phyloP scores from a whole-genome alignment of 2,113 vertebrate species.

The Saccopteryx leptura region DNA sequence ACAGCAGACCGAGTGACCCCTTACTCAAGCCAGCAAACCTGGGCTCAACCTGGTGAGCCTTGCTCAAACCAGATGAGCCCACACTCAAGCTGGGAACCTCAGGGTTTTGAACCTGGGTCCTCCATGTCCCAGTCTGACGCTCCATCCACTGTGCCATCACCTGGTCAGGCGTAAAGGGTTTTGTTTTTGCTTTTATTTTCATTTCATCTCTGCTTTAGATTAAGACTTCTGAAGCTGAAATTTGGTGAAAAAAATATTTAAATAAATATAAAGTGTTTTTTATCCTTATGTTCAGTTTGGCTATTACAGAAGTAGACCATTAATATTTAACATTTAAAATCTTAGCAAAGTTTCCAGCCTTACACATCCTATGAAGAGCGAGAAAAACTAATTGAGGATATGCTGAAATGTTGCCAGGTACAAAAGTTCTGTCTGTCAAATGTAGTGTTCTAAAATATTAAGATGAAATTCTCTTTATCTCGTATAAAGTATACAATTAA shows the following conservation, averaged over 20 bases:
- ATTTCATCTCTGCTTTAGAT: conserved; percentile 23
- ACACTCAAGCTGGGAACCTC: no score
- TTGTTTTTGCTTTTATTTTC: neutral
- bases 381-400: conserved; percentile 82
- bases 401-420: conserved; percentile 91
- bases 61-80: no score
- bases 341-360: conserved; percentile 68
- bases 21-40: no score
- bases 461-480: conserved; percentile 33
- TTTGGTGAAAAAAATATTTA: conserved; percentile 32
- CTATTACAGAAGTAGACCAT: conserved; percentile 52
- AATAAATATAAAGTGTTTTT: conserved; percentile 27
- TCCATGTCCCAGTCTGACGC: no score
- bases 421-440: conserved; percentile 1
- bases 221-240: conserved; percentile 57
- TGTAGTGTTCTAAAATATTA: neutral
- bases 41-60: no score
- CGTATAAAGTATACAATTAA: conserved; percentile 16
- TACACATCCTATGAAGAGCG: conserved; percentile 83
- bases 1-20: no score
- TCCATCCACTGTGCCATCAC: no score
- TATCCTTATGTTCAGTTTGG: neutral
- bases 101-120: no score
- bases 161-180: neutral
- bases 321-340: conserved; percentile 62